Percentiles rank a stretch among this genome's conserved stretches.
Conservation (phyloP, 2,888 invertebrate genomes). For the Amitus sp. region DNA sequence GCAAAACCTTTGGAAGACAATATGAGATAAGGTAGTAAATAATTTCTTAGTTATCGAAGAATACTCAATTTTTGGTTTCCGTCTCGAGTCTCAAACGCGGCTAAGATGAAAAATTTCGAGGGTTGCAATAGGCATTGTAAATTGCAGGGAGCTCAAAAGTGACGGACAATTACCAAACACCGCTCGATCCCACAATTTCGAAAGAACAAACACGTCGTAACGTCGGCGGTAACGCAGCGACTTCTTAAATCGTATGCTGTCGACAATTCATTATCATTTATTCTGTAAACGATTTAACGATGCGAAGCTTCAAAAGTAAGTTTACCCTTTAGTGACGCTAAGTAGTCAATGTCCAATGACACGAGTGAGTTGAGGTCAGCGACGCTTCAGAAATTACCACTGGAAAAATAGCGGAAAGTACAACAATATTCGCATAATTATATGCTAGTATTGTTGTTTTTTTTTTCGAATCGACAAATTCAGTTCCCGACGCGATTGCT, state of each 20-base stretch:
- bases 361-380: neutral
- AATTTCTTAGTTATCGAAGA: conserved; percentile 15
- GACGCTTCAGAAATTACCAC: too few species aligned
- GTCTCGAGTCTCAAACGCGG: too few species aligned
- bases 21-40: conserved; percentile 59
- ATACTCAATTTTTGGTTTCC: too few species aligned
- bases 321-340: conserved; percentile 2
- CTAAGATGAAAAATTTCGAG: neutral
- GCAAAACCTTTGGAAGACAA: conserved; percentile 61
- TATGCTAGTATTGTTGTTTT: neutral
- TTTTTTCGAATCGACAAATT: too few species aligned
- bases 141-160: conserved; percentile 62
- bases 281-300: conserved; percentile 2
- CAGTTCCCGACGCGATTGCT: too few species aligned
- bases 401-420: neutral
- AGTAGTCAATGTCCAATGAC: conserved; percentile 2
- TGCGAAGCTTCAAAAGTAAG: conserved; percentile 9
- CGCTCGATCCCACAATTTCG: conserved; percentile 55
- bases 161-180: conserved; percentile 59
- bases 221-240: conserved; percentile 22
- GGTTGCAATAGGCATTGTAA: conserved; percentile 28
- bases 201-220: conserved; percentile 23
- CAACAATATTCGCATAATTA: too few species aligned
- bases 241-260: conserved; percentile 33
- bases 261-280: conserved; percentile 14